Conservation (phyloP, 2,888 invertebrate species). For the Drosophila conformis region DNA sequence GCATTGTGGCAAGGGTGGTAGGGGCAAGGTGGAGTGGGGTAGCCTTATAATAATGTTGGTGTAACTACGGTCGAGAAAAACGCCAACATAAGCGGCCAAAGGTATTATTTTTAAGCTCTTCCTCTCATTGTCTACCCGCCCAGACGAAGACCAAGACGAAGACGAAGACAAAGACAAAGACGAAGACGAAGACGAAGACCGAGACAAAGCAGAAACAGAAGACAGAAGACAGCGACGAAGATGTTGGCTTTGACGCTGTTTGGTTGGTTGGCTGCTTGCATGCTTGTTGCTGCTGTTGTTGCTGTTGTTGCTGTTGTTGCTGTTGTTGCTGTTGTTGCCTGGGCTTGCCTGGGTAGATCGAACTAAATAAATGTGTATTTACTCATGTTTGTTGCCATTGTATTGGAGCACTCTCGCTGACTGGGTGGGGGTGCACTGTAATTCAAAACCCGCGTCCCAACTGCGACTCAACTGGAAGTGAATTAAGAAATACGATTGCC, state of each 20-base stretch:
- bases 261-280: conserved; percentile 25
- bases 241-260: conserved; percentile 49
- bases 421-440: conserved; percentile 61
- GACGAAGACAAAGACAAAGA: conserved; percentile 18
- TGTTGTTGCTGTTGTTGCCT: neutral
- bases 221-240: conserved; percentile 27
- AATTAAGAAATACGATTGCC: conserved; percentile 52
- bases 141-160: conserved; percentile 35
- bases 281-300: conserved; percentile 2
- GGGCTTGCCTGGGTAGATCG: conserved; percentile 50
- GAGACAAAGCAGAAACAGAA: conserved; percentile 5
- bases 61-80: conserved; percentile 60
- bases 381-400: conserved; percentile 42
- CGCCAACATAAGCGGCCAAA: conserved; percentile 76
- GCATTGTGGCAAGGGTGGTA: neutral
- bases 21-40: neutral
- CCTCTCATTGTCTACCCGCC: conserved; percentile 73
- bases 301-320: neutral
- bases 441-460: conserved; percentile 63
- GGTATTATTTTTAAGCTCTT: conserved; percentile 80
- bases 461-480: conserved; percentile 49
- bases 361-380: conserved; percentile 76
- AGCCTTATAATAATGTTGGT: conserved; percentile 37
- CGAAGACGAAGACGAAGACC: conserved; percentile 23
- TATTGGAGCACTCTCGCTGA: neutral